These are phyloP conservation scores for Cerceris ruficornis DNA, from an alignment of 2,888 invertebrate species.

Conservation along the genomic window DNA sequence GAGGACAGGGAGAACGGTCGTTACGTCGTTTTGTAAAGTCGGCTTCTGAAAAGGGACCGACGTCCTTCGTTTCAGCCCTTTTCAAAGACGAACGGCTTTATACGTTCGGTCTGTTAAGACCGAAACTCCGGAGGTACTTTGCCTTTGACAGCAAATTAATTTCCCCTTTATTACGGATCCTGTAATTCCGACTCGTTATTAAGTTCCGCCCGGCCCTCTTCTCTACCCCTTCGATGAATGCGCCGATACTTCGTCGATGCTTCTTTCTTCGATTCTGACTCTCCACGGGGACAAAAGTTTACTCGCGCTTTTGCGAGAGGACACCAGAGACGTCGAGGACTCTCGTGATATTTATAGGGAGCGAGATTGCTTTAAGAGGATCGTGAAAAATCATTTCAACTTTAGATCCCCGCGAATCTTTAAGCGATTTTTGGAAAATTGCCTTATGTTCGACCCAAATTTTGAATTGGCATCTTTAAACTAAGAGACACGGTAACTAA, in stretches of 20 bases:
- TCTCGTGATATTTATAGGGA: too few relatives aligned
- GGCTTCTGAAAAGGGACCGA: slow-evolving; percentile 13
- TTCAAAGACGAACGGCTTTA: slow-evolving; percentile 34
- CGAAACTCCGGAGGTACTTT: not conserved
- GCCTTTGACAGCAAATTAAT: slow-evolving; percentile 30
- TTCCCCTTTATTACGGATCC: slow-evolving; percentile 41
- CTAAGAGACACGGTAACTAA: too few relatives aligned
- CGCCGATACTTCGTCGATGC: slow-evolving; percentile 36
- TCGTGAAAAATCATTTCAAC: too few relatives aligned
- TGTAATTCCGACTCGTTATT: not conserved
- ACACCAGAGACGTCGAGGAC: not conserved
- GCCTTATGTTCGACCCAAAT: too few relatives aligned
- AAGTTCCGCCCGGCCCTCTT: not conserved
- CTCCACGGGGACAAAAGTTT: not conserved
- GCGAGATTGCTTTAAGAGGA: too few relatives aligned
- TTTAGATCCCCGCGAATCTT: too few relatives aligned
- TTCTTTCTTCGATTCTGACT: not conserved
- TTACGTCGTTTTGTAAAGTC: slow-evolving; percentile 48
- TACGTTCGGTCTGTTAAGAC: slow-evolving; percentile 5
- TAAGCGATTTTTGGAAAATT: too few relatives aligned
- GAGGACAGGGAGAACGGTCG: slow-evolving; percentile 18
- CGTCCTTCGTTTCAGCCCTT: not conserved
- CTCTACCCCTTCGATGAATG: not conserved
- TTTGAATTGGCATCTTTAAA: too few relatives aligned
- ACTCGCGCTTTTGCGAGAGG: not conserved